Percentiles rank a stretch among this genome's conserved stretches.
Conservation (phyloP, 2,888 invertebrate genomes). For the Saturnia pavonia region DNA sequence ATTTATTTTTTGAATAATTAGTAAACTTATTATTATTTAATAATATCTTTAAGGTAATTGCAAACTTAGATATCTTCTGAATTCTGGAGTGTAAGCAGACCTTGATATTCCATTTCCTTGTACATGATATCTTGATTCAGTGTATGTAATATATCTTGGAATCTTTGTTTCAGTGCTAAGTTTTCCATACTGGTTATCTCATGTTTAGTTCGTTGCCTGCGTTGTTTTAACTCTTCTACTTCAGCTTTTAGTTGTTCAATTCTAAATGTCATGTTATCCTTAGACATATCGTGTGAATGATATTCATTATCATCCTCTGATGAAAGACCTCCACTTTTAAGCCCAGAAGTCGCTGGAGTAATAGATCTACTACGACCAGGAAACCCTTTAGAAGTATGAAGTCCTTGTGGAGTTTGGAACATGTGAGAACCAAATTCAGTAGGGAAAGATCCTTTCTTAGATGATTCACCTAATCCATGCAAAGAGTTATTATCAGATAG, state of each 20-base stretch:
- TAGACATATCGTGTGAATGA: slow-evolving; percentile 55
- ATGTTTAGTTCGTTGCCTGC: slow-evolving; percentile 89
- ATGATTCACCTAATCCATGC: slow-evolving; percentile 50
- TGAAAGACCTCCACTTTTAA: slow-evolving; percentile 49
- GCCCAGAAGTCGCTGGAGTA: slow-evolving; percentile 44
- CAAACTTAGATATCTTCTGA: slow-evolving; percentile 64
- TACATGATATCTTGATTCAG: slow-evolving; percentile 90
- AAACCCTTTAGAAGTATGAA: slow-evolving; percentile 40
- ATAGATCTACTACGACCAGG: slow-evolving; percentile 43
- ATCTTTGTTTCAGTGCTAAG: slow-evolving; percentile 89
- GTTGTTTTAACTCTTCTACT: slow-evolving; percentile 87
- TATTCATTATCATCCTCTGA: slow-evolving; percentile 65
- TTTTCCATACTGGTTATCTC: slow-evolving; percentile 94
- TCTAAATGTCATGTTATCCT: slow-evolving; percentile 82
- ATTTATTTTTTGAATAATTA: not conserved
- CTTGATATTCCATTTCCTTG: slow-evolving; percentile 86
- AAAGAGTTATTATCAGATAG: slow-evolving; percentile 83
- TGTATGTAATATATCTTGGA: slow-evolving; percentile 90
- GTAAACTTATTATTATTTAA: not conserved
- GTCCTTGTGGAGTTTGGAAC: slow-evolving; percentile 49
- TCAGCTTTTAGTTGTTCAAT: slow-evolving; percentile 88
- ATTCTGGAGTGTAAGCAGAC: slow-evolving; percentile 64
- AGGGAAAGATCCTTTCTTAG: slow-evolving; percentile 46
- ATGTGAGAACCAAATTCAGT: slow-evolving; percentile 68
- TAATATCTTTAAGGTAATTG: not conserved